These are phyloP conservation scores for Dolichallabes microphthalmus DNA, from an alignment of 2,113 vertebrate genomes.

Conservation along the genomic window DNA sequence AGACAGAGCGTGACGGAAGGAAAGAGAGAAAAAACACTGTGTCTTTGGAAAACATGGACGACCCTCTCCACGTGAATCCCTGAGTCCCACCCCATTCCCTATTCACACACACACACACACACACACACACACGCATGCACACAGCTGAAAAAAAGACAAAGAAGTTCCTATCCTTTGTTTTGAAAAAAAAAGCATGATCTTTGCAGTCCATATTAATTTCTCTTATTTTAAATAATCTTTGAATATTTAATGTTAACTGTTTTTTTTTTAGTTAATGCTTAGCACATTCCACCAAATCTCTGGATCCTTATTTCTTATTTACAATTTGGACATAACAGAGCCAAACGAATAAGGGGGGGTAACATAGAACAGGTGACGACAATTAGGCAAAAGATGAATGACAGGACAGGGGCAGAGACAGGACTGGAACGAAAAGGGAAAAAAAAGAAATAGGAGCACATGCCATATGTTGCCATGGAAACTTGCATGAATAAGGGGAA, in stretches of 20 bases:
- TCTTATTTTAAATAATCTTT: too few species aligned
- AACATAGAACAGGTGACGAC: background rate
- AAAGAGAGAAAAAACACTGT: slow-evolving; percentile 64
- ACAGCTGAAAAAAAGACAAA: too few species aligned
- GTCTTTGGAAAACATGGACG: slow-evolving; percentile 66
- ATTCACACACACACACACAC: background rate
- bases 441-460: background rate
- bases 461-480: background rate
- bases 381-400: background rate
- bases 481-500: background rate
- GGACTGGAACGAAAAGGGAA: background rate
- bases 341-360: background rate
- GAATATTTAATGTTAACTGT: too few species aligned
- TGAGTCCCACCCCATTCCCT: slow-evolving; percentile 61
- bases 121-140: too few species aligned
- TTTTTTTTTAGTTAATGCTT: too few species aligned
- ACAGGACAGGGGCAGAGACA: background rate
- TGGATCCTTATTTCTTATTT: too few species aligned
- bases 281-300: too few species aligned
- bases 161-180: too few species aligned
- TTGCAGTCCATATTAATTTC: too few species aligned
- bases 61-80: slow-evolving; percentile 68
- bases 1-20: slow-evolving; percentile 53
- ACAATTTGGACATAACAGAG: background rate
- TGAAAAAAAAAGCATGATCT: too few species aligned